Evolutionary conservation across 2,797 vertebrate species (phyloP), one percentile per base, ranked within the genome.

Genomic region (Luscinia megarhynchos): DNA sequence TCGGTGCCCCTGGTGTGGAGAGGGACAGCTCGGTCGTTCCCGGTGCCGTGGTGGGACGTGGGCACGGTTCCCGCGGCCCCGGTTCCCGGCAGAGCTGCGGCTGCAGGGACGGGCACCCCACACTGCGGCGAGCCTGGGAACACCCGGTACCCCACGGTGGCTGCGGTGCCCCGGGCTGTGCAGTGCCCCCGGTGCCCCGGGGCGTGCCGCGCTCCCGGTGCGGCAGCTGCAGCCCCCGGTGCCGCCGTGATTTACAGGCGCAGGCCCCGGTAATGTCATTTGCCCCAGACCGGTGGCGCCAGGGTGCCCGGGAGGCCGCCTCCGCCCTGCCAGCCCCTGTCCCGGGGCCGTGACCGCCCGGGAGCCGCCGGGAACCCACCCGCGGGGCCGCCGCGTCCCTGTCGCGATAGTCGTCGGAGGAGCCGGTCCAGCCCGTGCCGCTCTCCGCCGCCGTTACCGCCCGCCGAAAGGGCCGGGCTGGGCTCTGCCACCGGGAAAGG

Each of bases 141-240:
- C 32, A 21, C 21, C 43, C 34, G 12, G 30, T 72, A 26, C 29
- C n/a, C 27, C 19, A 10, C 36, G 22, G 43, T 45, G 41, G 27
- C 98, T 97, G 98, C 98, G 94, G 96, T 98, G 55, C 26, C 43
- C 50, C 24, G 15, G 54, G 29, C 3, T 14, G 62, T n/a, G 50
- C 34, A 1, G 30, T 59, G 55, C 23, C 59, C 19, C 6, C 15
- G 23, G 46, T 54, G 32, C 27, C 98, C 88, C 50, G 10, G 45
- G n/a, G 45, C 21, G 27, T 26, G 66, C 18, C 0, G 30, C 50
- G 43, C n/a, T 50, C 46, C 64, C 23, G 43, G 98, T 97, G 96
- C 87, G 98, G 96, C 68, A 98, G 98, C 96, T 98, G 98, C 95
- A 98, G 97, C 97, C 98, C 98, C 7, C 98, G 96, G 97, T 98